phyloP scores from a whole-genome alignment of 2,797 vertebrate species.

The Lacerta bilineata region DNA sequence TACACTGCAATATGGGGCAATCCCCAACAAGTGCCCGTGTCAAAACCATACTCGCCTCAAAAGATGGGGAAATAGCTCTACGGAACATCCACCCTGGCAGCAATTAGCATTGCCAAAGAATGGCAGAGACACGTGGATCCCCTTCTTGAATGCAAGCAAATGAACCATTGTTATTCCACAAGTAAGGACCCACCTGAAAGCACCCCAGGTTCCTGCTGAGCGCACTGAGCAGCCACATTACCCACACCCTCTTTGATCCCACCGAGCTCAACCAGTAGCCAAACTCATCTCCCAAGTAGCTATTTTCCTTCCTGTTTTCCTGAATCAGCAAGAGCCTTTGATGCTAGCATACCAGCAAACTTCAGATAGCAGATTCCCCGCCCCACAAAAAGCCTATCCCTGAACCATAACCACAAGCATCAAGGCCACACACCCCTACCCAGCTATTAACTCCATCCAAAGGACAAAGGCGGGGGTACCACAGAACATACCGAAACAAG shows the following conservation, averaged over 20 bases:
- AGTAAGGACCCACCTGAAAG: not conserved
- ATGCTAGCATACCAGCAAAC: not conserved
- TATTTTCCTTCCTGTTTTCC: not conserved
- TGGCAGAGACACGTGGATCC: not conserved
- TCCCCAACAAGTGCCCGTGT: too few relatives aligned
- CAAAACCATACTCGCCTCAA: not conserved
- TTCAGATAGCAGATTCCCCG: not conserved
- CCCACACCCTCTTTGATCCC: too few relatives aligned
- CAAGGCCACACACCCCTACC: too few relatives aligned
- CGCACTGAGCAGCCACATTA: not conserved
- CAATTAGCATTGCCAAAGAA: not conserved
- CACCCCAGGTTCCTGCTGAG: not conserved
- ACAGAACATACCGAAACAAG: not conserved
- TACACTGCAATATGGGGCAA: not conserved
- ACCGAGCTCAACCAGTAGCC: not conserved
- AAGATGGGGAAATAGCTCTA: not conserved
- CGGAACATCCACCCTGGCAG: not conserved
- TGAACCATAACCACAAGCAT: not conserved
- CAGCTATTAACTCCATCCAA: not conserved
- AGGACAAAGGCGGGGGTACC: not conserved
- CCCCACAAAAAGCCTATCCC: not conserved
- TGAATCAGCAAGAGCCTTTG: not conserved
- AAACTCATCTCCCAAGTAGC: not conserved
- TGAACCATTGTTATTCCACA: not conserved
- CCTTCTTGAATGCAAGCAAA: not conserved